Base-by-base conservation (phyloP, 2,797 vertebrate genomes). In the Ciconia nigra region DNA sequence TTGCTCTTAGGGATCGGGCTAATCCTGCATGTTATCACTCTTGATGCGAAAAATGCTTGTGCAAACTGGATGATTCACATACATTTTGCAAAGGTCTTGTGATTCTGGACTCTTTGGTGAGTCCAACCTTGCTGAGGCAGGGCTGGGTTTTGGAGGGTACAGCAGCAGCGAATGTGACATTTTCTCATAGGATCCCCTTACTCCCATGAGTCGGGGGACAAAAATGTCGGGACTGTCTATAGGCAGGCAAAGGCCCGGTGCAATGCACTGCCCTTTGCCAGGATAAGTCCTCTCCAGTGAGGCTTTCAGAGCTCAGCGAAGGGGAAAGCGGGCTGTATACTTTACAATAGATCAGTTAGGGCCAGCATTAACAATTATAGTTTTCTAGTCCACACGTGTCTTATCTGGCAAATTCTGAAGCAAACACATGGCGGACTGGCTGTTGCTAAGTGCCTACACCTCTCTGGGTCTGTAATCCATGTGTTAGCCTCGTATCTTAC, bases 31-130 rank as follows among this genome's bases (percentile, higher is more conserved):
- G 11, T 62, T 93, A 65, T 84, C 41, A 4, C 59, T 77, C 49
- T 54, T 1, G 1, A 33, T 87, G 83, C 57, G 73, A 72, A 42
- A 96, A 90, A 85, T 8, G 31, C 74, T 89, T 96, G 89, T 92
- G 89, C 82, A 96, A 96, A 91, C 15, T 5, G 69, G 35, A 86
- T 91, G 84, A 91, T 87, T 96, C 92, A 96, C 29, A 12, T 4
- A 39, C 3, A 70, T 84, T 94, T 93, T 86, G 77, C 58, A 90
- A 84, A 91, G 57, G 44, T 37, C 19, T 91, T 3, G 2, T 76
- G 58, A 51, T 52, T 87, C 63, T 58, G 54, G 61, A 81, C 49
- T 72, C 35, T n/a, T 69, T 70, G 39, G 26, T 39, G 71, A 89
- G 37, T 62, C 54, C 65, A 72, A 9, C 21, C 42, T 80, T 62